Evolutionary conservation across 2,797 vertebrate species (phyloP).

Genomic region (Phataginus tricuspis): DNA sequence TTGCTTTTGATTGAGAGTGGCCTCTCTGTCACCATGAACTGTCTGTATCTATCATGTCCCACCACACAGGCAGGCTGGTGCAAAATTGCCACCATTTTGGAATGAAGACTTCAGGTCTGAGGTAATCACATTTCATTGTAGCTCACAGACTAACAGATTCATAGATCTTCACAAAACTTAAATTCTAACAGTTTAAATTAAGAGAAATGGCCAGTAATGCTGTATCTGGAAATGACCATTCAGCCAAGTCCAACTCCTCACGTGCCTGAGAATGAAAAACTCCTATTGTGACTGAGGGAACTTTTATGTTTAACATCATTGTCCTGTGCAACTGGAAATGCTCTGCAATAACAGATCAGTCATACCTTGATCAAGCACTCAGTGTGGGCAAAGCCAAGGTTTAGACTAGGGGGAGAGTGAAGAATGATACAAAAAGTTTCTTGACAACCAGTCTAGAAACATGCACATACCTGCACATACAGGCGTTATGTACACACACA

Average conservation of each 20-base stretch:
- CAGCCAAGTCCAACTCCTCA: neutral
- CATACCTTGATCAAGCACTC: neutral
- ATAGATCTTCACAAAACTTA: neutral
- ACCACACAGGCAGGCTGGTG: neutral
- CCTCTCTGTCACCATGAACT: neutral
- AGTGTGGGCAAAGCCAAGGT: neutral
- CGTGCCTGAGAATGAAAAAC: neutral
- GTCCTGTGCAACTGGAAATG: neutral
- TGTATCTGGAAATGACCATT: slow-evolving; percentile 38
- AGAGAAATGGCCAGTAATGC: neutral
- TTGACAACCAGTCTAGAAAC: neutral
- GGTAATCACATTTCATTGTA: neutral
- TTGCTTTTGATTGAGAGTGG: neutral
- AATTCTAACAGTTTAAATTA: neutral
- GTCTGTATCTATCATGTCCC: neutral
- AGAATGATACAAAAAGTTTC: neutral
- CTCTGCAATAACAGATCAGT: neutral
- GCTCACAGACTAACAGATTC: neutral
- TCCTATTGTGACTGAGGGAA: neutral
- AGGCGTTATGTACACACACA: neutral
- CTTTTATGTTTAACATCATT: neutral
- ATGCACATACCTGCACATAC: neutral
- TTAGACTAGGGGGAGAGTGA: neutral
- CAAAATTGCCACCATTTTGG: neutral
- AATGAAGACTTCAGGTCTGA: neutral